A percentile compares a stretch with the other conserved stretches of the same genome.
Conservation (phyloP, 2,113 vertebrate species). For the Eolophus roseicapilla region DNA sequence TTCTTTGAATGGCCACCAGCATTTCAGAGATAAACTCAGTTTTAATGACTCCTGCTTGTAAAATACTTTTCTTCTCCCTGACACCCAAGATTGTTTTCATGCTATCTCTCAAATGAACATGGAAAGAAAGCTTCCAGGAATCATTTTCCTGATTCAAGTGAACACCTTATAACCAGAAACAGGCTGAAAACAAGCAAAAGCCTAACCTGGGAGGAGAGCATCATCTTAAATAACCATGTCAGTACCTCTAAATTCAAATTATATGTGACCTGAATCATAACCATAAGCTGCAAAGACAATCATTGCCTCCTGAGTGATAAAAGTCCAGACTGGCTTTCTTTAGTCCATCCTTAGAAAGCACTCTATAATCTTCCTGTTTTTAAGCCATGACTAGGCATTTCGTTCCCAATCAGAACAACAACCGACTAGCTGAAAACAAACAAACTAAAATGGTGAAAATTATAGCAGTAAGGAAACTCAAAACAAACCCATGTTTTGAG, state of each 20-base stretch:
- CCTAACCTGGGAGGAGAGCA: neutral
- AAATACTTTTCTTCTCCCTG: neutral
- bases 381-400: neutral
- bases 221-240: neutral
- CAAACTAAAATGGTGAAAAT: neutral
- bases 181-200: neutral
- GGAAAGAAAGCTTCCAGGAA: neutral
- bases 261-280: neutral
- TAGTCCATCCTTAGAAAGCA: neutral
- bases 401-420: neutral
- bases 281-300: neutral
- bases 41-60: neutral
- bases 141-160: neutral
- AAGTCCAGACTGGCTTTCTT: neutral
- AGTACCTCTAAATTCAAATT: neutral
- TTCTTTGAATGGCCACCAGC: neutral
- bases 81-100: neutral
- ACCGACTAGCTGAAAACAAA: neutral
- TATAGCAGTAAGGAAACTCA: neutral
- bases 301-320: neutral
- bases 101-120: neutral
- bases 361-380: neutral
- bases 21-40: neutral
- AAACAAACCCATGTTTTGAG: neutral
- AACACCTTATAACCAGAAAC: neutral